Percentiles rank a stretch among this genome's conserved stretches.
These are phyloP conservation scores for Venusia cambrica DNA, from an alignment of 2,888 invertebrate genomes.

Conservation along the genomic window DNA sequence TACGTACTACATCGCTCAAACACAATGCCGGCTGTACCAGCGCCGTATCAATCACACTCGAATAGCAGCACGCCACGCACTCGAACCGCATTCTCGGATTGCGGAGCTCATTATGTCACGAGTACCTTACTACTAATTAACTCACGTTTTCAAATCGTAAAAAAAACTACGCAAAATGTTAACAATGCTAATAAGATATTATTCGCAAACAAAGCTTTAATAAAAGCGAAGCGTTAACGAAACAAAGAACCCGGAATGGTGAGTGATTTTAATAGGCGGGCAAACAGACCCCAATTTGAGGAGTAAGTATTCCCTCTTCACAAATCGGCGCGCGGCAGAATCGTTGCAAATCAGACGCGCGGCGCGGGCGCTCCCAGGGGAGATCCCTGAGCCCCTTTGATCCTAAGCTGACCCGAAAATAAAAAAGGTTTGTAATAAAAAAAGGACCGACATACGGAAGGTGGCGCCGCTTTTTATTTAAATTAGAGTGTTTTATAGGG, in stretches of 20 bases:
- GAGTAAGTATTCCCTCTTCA: constrained; percentile 76
- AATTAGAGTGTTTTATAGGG: constrained; percentile 81
- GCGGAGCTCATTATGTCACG: constrained; percentile 28
- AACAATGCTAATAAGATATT: constrained; percentile 37
- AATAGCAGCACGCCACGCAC: constrained; percentile 33
- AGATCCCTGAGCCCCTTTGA: constrained; percentile 77
- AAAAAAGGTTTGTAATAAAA: constrained; percentile 81
- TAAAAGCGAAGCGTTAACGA: constrained; percentile 49
- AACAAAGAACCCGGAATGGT: constrained; percentile 53
- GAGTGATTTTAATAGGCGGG: constrained; percentile 77
- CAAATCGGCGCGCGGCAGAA: constrained; percentile 74
- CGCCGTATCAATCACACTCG: constrained; percentile 41
- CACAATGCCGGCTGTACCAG: constrained; percentile 48
- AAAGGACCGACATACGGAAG: constrained; percentile 80
- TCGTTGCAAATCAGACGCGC: constrained; percentile 73
- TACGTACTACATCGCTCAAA: constrained; percentile 55
- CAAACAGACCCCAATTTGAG: constrained; percentile 73
- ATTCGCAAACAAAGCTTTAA: constrained; percentile 42
- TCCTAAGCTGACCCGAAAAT: constrained; percentile 81
- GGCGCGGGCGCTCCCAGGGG: constrained; percentile 61
- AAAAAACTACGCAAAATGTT: constrained; percentile 29
- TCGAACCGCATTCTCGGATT: constrained; percentile 28
- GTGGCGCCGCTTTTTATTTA: constrained; percentile 81
- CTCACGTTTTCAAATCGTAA: constrained; percentile 28
- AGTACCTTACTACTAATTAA: constrained; percentile 30